Base-by-base conservation (phyloP, 2,888 invertebrate genomes). In the Bombyx huttoni region DNA sequence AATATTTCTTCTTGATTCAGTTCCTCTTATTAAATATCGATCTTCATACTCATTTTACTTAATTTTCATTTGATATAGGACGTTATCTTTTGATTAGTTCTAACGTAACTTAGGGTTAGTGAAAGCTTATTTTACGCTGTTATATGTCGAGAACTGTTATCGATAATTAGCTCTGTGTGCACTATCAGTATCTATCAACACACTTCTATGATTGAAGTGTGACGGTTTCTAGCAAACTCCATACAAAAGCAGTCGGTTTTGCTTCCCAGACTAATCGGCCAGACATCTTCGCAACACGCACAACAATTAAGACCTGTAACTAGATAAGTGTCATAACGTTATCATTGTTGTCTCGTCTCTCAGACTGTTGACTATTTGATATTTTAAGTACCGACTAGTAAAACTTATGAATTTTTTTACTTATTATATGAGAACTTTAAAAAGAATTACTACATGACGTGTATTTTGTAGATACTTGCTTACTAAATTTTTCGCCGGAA, bases 261-360 rank as follows among this genome's bases (percentile, higher is more conserved):
- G 49, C 47, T 48, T 52, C 47, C 34, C 34, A 14, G 7, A 48
- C 14, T 56, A 52, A 60, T 56, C 55, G 47, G 51, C 46, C 54
- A 58, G 56, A 3, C 47, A 51, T 54, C 50, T 56, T 56, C 7
- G 40, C 40, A 40, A 40, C 40, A 59, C 48, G 52, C 57, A 54
- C 51, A 60, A 61, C 59, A 62, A 66, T 65, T 67, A 67, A 48
- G 46, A 52, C 55, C 49, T 58, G 55, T 58, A 59, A 56, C 55
- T 60, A 58, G 63, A 63, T 63, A 56, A 57, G 54, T 61, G 64
- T 62, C 62, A 65, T 65, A 65, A 65, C 55, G 50, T 51, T 54
- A 59, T 62, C 56, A 66, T 67, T 68, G 65, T 69, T 60, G 54
- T 51, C 53, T 51, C 47, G 54, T 64, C 56, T 56, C 53, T 52